phyloP scores from a whole-genome alignment of 2,113 vertebrate species.

The Pygoscelis antarcticus region DNA sequence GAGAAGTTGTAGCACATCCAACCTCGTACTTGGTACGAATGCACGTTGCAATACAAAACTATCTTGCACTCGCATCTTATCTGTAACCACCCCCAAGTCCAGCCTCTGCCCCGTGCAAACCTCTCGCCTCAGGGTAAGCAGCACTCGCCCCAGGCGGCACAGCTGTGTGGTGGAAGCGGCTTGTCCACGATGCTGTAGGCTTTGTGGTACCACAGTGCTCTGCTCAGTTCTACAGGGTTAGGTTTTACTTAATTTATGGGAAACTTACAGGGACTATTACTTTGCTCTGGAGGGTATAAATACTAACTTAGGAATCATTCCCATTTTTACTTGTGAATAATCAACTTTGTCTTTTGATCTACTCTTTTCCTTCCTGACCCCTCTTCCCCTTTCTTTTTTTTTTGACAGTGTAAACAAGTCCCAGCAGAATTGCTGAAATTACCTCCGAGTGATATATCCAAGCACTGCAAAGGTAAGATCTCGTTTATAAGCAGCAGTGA shows the following conservation, averaged over 20 bases:
- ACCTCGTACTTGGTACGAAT: neutral
- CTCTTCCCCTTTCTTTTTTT: neutral
- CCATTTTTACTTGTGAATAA: neutral
- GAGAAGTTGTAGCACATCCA: neutral
- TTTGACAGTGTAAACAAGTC: neutral
- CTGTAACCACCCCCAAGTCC: neutral
- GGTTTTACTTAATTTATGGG: neutral
- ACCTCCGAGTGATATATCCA: neutral
- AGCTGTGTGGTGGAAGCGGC: neutral
- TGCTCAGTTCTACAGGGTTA: neutral
- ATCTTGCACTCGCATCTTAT: neutral
- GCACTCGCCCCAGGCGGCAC: rapidly evolving
- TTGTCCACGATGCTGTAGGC: neutral
- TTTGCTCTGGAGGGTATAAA: neutral
- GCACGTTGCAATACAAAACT: neutral
- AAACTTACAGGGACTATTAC: neutral
- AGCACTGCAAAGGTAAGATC: neutral
- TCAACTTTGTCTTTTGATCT: neutral
- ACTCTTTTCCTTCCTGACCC: neutral
- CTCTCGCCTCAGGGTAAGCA: neutral
- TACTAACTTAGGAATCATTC: neutral
- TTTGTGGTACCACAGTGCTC: neutral
- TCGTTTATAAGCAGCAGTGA: neutral
- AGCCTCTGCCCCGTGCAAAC: neutral
- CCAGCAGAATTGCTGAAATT: neutral